Base-by-base conservation (phyloP, 2,888 invertebrate genomes). In the Lasioglossum pauxillum region DNA sequence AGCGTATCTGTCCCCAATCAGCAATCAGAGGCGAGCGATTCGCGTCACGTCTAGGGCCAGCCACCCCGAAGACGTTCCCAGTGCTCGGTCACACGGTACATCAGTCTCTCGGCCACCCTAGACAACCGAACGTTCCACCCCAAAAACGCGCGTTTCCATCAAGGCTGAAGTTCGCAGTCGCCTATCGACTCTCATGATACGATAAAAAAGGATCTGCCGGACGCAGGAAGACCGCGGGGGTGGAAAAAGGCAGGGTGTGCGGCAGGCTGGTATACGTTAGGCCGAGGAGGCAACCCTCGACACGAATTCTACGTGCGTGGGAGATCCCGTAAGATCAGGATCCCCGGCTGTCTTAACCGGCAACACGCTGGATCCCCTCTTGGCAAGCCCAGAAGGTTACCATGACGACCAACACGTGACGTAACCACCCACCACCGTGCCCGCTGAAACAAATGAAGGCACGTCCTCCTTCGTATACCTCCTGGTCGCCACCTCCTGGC, bases 381-480 rank as follows among this genome's bases (percentile, higher is more conserved):
- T 92, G 93, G 93, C 92, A 93, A 94, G 92, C 94, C 93, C 94
- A 92, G 94, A 93, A 93, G 93, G 95, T 95, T 95, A 92, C 95
- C 94, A 95, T 95, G 95, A 92, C 94, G 92, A 95, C 95, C 93
- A 93, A 93, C 94, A 92, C 95, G 95, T 95, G 95, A 95, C 95
- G 95, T 95, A 95, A 95, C 95, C 94, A 95, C 94, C 94, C 94
- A 94, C 94, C 91, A 88, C 89, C 93, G 90, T 94, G 91, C 94
- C 94, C 94, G 93, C 91, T 95, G 95, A 95, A 95, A 95, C 95
- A 95, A 95, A 95, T 95, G 95, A 95, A 95, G 95, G 93, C 94
- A 94, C 94, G 94, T 94, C 94, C 93, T 92, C 90, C 83, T 84
- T 83, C 88, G 82, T 83, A 86, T 81, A 89, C 88, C 85, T 86